Evolutionary conservation across 2,888 invertebrate species (phyloP).

Genomic region (Leucophenga maculata): DNA sequence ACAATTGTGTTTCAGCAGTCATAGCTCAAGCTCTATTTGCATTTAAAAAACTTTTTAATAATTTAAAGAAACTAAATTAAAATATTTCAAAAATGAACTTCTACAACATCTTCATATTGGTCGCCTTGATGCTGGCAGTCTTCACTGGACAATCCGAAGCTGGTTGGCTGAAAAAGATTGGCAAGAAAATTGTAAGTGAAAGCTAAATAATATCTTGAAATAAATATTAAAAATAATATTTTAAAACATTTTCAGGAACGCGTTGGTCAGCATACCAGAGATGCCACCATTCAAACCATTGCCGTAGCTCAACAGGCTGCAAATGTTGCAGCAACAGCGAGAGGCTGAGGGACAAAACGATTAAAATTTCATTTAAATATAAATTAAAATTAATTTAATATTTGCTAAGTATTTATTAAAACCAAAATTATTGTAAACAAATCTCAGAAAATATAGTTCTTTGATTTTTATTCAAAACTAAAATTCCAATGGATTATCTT

Average conservation of each 20-base stretch:
- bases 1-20: too few relatives aligned
- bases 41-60: too few relatives aligned
- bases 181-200: slow-evolving; percentile 39
- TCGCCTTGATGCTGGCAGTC: slow-evolving; percentile 42
- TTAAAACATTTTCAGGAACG: slow-evolving; percentile 33
- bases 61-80: too few relatives aligned
- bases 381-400: too few relatives aligned
- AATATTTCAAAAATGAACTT: slow-evolving; percentile 48
- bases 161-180: slow-evolving; percentile 48
- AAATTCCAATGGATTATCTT: too few relatives aligned
- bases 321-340: slow-evolving; percentile 37
- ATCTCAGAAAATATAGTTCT: too few relatives aligned
- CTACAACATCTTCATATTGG: slow-evolving; percentile 44
- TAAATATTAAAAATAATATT: background rate
- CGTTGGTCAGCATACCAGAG: slow-evolving; percentile 39
- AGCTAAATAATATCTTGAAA: background rate
- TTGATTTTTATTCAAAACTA: too few relatives aligned
- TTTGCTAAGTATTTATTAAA: too few relatives aligned
- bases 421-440: too few relatives aligned
- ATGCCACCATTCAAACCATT: slow-evolving; percentile 38
- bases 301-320: slow-evolving; percentile 41
- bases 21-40: too few relatives aligned
- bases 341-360: slow-evolving; percentile 25
- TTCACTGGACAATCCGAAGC: slow-evolving; percentile 47
- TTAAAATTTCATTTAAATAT: too few relatives aligned